phyloP scores from a whole-genome alignment of 1,140 invertebrate genomes.

The Druon quercuslanigerum region DNA sequence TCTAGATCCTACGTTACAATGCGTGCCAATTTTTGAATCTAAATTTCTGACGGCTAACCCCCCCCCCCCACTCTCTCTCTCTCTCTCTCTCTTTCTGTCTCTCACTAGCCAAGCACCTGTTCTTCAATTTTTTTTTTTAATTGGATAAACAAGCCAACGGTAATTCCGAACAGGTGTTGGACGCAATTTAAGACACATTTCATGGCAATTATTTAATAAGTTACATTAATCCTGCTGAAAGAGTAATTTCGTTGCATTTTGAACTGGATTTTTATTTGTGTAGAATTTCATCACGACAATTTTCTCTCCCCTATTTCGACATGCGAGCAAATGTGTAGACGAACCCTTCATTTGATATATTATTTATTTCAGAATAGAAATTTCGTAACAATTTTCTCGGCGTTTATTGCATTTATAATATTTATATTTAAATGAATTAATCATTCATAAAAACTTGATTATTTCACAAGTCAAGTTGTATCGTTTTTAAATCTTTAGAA shows the following conservation, averaged over 20 bases:
- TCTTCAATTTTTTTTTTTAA: slow-evolving; percentile 34
- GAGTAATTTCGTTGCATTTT: slow-evolving; percentile 23
- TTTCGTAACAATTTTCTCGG: too few species aligned
- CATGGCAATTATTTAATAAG: neutral
- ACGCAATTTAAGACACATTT: slow-evolving; percentile 19
- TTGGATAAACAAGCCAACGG: slow-evolving; percentile 16
- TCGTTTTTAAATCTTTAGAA: slow-evolving; percentile 2
- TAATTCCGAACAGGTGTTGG: neutral
- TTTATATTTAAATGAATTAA: too few species aligned
- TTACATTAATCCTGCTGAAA: slow-evolving; percentile 27
- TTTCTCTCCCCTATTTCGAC: slow-evolving; percentile 15
- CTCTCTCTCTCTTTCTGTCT: slow-evolving; percentile 40
- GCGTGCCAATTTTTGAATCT: slow-evolving; percentile 60
- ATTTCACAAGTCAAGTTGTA: neutral
- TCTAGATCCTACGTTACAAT: slow-evolving; percentile 63
- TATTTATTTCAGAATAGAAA: too few species aligned
- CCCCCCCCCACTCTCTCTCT: neutral
- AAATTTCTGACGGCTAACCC: slow-evolving; percentile 38
- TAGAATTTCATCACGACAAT: slow-evolving; percentile 39
- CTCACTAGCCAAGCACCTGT: slow-evolving; percentile 43
- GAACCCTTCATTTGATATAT: too few species aligned
- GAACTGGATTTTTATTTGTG: slow-evolving; percentile 4
- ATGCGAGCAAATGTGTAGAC: neutral
- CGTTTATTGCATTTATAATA: too few species aligned
- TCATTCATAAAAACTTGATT: slow-evolving; percentile 13